Conservation (phyloP, 2,888 invertebrate genomes). For the Dryobota labecula region DNA sequence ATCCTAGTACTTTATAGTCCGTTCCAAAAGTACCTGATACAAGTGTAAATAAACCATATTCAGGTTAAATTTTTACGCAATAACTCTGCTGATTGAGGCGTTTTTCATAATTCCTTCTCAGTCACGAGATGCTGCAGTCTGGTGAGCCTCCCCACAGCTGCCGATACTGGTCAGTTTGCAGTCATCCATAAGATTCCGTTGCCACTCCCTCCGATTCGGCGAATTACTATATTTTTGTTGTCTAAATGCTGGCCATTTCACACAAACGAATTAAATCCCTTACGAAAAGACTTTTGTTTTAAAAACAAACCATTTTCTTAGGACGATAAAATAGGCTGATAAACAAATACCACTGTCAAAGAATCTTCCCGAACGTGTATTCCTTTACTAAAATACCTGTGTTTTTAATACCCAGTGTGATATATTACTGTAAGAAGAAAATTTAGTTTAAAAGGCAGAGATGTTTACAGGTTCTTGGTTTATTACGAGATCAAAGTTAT, state of each 20-base stretch:
- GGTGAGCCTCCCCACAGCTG: no score
- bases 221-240: not conserved
- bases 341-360: not conserved
- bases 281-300: slow-evolving; percentile 22
- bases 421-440: not conserved
- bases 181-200: no score
- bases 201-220: no score
- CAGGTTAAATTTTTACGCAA: not conserved
- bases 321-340: slow-evolving; percentile 7
- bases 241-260: not conserved
- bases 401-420: slow-evolving; percentile 17
- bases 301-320: slow-evolving; percentile 20
- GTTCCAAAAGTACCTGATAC: not conserved
- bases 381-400: slow-evolving; percentile 6
- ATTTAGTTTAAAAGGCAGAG: not conserved
- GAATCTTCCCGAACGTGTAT: not conserved
- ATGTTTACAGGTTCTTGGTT: not conserved
- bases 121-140: no score
- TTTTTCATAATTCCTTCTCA: no score
- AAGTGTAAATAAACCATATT: not conserved
- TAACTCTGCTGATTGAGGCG: no score
- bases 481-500: not conserved
- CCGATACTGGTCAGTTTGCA: no score
- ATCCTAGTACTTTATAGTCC: not conserved
- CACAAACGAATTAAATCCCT: slow-evolving; percentile 7